Percentiles rank a stretch among this genome's conserved stretches.
phyloP scores from a whole-genome alignment of 1,140 invertebrate genomes.

The Matsumurasca onukii region DNA sequence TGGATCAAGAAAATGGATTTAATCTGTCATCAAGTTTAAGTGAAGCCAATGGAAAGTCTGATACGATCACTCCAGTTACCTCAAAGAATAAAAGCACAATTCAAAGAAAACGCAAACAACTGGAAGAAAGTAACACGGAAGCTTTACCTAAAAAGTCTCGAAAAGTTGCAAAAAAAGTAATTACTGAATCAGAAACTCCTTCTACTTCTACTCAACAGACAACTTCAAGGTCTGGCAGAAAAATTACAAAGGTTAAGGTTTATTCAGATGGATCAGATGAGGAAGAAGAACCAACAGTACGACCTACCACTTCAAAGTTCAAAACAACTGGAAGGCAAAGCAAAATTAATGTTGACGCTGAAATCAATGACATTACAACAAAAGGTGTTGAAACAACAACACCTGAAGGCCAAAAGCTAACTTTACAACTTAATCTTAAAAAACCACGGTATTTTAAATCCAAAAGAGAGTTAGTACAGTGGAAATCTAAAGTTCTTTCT shows the following conservation, averaged over 20 bases:
- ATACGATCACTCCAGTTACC: slow-evolving; percentile 19
- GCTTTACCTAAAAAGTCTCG: too few relatives aligned
- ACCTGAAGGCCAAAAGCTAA: slow-evolving; percentile 29
- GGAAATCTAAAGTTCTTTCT: slow-evolving; percentile 58
- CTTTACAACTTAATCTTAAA: slow-evolving; percentile 44
- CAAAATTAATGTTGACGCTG: neutral
- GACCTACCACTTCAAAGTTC: too few relatives aligned
- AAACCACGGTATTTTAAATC: slow-evolving; percentile 51
- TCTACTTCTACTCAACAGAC: slow-evolving; percentile 52
- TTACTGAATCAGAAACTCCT: neutral
- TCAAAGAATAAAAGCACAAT: neutral
- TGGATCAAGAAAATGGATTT: slow-evolving; percentile 38
- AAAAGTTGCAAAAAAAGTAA: too few relatives aligned
- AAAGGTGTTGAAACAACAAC: slow-evolving; percentile 21
- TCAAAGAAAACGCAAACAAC: neutral
- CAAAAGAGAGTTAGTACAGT: slow-evolving; percentile 54
- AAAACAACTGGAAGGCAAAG: slow-evolving; percentile 18
- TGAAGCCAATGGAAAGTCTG: slow-evolving; percentile 44
- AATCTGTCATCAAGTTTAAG: slow-evolving; percentile 43
- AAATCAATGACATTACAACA: slow-evolving; percentile 17
- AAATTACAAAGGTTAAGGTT: slow-evolving; percentile 69
- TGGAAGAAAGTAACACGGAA: slow-evolving; percentile 21
- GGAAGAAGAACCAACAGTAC: slow-evolving; percentile 30
- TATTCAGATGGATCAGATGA: slow-evolving; percentile 37
- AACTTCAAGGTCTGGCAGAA: slow-evolving; percentile 70